Evolutionary conservation across 2,113 vertebrate genomes (phyloP), one percentile per base, ranked within the genome.

Genomic region (Corvus cornix): DNA sequence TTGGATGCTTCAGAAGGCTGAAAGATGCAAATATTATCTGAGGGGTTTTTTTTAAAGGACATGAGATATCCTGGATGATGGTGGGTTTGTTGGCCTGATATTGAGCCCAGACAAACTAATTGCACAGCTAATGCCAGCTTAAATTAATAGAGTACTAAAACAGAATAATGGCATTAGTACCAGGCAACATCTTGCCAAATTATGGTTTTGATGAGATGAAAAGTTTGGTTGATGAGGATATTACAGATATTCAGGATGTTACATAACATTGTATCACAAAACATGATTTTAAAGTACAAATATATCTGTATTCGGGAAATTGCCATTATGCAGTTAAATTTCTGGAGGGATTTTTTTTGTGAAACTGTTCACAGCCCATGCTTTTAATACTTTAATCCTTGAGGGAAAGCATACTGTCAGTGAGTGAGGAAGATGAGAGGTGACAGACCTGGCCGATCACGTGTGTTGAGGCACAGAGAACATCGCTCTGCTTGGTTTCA

Each of bases 401-500:
- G 69, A 56, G 56, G 73, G 35, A 43, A 75, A 51, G 28, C 49
- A 28, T 44, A 22, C 8, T 41, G 6, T 53, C 59, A 22, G 44
- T 24, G 73, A 60, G 55, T 39, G 77, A 66, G 59, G 77, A 80
- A 58, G 73, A 26, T 21, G 44, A 46, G 31, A 48, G 49, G 76
- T 27, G n/a, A 46, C 80, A 86, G 63, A 24, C 53, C 33, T 13
- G 13, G 14, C 55, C 0, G 0, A 35, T 43, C 37, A 3, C 0
- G 0, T 30, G 33, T 41, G 3, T 6, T 44, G 52, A 52, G 62
- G 62, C 68, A 55, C 66, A 53, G 52, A 58, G 51, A 74, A 12
- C 20, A 6, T 28, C 0, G 0, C 37, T 63, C 11, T 41, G 1
- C 52, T 51, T 68, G 62, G 20, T 31, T 86, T 69, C 81, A 89